Conservation (phyloP, 2,888 invertebrate genomes). For the Zonitis immaculata region DNA sequence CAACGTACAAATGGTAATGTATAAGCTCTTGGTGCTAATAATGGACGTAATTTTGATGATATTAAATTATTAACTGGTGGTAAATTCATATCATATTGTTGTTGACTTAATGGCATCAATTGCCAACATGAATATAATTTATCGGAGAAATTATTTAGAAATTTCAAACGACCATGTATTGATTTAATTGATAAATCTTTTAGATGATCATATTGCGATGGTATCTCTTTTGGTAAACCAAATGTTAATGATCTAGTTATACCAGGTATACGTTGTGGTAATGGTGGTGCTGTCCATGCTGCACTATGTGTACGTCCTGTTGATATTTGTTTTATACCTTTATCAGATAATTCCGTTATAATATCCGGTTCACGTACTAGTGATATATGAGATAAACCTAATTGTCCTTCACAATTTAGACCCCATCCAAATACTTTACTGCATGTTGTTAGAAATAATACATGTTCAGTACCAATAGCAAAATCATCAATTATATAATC, state of each 20-base stretch:
- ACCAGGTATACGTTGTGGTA: constrained; percentile 52
- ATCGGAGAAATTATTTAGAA: constrained; percentile 60
- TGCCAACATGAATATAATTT: constrained; percentile 58
- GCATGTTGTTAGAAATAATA: constrained; percentile 53
- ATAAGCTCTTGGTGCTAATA: constrained; percentile 57
- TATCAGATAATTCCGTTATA: constrained; percentile 51
- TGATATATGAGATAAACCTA: constrained; percentile 56
- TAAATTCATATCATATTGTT: constrained; percentile 45
- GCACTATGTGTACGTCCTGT: constrained; percentile 61
- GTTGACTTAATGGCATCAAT: constrained; percentile 50
- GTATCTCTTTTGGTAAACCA: constrained; percentile 53
- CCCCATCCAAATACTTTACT: constrained; percentile 61
- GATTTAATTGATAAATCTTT: constrained; percentile 51
- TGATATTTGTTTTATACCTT: constrained; percentile 56
- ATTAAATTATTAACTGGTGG: constrained; percentile 47
- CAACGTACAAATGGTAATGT: constrained; percentile 60
- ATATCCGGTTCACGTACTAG: constrained; percentile 55
- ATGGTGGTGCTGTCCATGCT: constrained; percentile 57
- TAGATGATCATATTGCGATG: constrained; percentile 55
- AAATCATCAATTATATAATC: constrained; percentile 55
- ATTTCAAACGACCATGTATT: constrained; percentile 53
- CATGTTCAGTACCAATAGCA: constrained; percentile 59
- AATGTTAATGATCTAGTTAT: constrained; percentile 51
- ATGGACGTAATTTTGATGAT: constrained; percentile 50
- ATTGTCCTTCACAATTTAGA: constrained; percentile 59